Conservation (phyloP, 2,797 vertebrate genomes). For the Bufotes viridis region DNA sequence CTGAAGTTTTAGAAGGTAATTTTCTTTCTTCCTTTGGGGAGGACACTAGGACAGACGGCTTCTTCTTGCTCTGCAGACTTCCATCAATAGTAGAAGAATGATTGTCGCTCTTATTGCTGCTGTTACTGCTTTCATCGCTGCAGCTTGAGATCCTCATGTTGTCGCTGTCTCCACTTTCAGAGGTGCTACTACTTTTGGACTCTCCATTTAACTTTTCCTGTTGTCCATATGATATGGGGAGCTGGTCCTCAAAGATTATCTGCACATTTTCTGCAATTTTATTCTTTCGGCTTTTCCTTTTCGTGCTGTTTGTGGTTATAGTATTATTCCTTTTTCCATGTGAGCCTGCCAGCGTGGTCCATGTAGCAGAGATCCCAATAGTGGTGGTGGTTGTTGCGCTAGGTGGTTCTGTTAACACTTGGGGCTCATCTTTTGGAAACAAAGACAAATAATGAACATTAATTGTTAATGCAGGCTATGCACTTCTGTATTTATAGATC, state of each 20-base stretch:
- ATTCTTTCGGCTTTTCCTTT: slow-evolving; percentile 83
- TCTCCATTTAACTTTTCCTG: slow-evolving; percentile 81
- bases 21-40: slow-evolving; percentile 87
- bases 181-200: slow-evolving; percentile 82
- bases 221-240: slow-evolving; percentile 79
- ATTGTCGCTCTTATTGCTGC: slow-evolving; percentile 88
- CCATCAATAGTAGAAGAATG: slow-evolving; percentile 77
- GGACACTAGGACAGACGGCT: slow-evolving; percentile 81
- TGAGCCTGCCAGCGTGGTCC: slow-evolving; percentile 79
- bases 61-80: slow-evolving; percentile 87
- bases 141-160: slow-evolving; percentile 83
- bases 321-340: slow-evolving; percentile 82
- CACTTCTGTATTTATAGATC: no score
- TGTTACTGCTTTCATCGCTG: slow-evolving; percentile 82
- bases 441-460: neutral
- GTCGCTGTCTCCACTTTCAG: slow-evolving; percentile 81
- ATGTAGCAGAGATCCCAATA: slow-evolving; percentile 83
- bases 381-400: slow-evolving; percentile 83
- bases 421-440: slow-evolving; percentile 74
- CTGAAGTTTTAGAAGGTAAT: slow-evolving; percentile 80
- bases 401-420: slow-evolving; percentile 79
- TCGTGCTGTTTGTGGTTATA: slow-evolving; percentile 80
- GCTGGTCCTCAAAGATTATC: slow-evolving; percentile 83
- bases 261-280: slow-evolving; percentile 81
- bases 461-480: neutral